These are phyloP conservation scores for Chiroxiphia lanceolata DNA, from an alignment of 2,797 vertebrate genomes.

Conservation along the genomic window DNA sequence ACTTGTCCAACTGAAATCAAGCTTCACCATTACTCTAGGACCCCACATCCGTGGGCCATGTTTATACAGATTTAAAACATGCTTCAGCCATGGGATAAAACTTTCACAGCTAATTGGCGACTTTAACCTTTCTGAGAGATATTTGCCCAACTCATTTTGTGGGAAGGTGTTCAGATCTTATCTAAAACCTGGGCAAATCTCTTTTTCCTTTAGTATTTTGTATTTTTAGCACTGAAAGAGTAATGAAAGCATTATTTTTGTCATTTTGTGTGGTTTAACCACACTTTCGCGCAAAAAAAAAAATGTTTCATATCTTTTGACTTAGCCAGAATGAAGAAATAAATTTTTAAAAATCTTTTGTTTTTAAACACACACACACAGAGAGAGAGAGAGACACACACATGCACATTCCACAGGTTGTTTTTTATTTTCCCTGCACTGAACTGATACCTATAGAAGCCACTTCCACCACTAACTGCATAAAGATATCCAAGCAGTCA, in stretches of 20 bases:
- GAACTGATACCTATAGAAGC: not conserved
- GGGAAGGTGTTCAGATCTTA: not conserved
- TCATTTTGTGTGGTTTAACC: conserved; percentile 9
- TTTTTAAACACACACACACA: not conserved
- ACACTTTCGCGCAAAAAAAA: not conserved
- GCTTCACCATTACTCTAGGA: not conserved
- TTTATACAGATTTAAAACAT: not conserved
- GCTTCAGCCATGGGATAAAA: not conserved
- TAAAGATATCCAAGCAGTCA: not conserved
- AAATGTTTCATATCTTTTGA: not conserved
- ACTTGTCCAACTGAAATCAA: accelerated
- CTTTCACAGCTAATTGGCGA: not conserved
- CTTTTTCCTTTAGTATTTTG: not conserved
- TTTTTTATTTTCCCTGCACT: not conserved
- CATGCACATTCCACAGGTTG: not conserved
- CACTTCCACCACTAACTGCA: not conserved
- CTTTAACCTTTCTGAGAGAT: not conserved
- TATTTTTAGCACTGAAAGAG: not conserved
- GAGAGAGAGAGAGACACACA: too few relatives aligned
- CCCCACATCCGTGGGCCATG: accelerated
- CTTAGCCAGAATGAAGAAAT: conserved; percentile 5
- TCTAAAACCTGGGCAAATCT: not conserved
- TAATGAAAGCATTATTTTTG: not conserved
- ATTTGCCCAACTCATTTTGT: not conserved
- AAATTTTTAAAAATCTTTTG: not conserved